Percentiles rank a stretch among this genome's conserved stretches.
phyloP scores from a whole-genome alignment of 2,888 invertebrate species.

The Trileptium ribeirensis region DNA sequence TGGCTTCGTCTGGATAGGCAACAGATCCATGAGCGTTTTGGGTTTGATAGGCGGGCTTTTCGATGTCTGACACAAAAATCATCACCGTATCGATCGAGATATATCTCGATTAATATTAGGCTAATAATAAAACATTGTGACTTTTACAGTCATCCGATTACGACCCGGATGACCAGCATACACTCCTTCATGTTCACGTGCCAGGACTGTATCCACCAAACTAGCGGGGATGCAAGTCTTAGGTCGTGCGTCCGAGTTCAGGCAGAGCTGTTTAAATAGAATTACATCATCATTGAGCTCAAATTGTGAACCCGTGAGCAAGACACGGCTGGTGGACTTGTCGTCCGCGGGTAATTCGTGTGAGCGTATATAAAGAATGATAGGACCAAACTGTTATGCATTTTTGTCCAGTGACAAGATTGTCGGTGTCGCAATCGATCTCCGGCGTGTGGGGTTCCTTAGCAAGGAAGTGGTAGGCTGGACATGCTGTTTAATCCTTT shows the following conservation, averaged over 20 bases:
- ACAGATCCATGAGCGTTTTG: neutral
- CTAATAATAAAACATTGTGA: slow-evolving; percentile 26
- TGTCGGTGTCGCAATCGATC: too few relatives aligned
- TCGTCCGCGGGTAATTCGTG: neutral
- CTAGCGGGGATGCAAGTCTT: neutral
- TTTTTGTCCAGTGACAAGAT: too few relatives aligned
- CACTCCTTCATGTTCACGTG: neutral
- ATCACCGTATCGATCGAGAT: slow-evolving; percentile 17
- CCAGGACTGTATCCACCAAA: neutral
- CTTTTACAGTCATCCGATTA: neutral
- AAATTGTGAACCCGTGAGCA: too few relatives aligned
- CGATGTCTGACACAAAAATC: slow-evolving; percentile 29
- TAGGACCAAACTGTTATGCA: neutral
- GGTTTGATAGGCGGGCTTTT: slow-evolving; percentile 18
- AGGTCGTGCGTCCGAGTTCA: neutral
- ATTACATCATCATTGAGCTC: neutral
- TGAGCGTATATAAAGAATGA: neutral
- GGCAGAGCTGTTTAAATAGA: neutral
- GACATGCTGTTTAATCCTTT: too few relatives aligned
- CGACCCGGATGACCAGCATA: neutral
- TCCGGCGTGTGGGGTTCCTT: too few relatives aligned
- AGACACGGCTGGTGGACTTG: neutral
- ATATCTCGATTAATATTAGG: slow-evolving; percentile 28
- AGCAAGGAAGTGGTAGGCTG: too few relatives aligned
- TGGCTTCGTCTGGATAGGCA: neutral